These are phyloP conservation scores for Parapristionchus giblindavisi DNA, from an alignment of 2,888 invertebrate genomes.

Conservation along the genomic window DNA sequence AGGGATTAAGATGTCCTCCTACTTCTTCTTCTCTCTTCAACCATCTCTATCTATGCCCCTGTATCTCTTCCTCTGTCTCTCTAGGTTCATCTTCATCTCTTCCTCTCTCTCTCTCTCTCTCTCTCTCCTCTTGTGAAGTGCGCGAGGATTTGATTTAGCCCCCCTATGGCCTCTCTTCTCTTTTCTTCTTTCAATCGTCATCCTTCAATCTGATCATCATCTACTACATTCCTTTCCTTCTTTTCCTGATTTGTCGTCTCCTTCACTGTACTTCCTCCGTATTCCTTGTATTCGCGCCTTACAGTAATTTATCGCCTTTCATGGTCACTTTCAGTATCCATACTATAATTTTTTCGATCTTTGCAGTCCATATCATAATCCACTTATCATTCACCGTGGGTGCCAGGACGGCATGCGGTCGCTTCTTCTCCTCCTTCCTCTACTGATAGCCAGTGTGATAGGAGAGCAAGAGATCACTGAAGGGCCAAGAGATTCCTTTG, in stretches of 20 bases:
- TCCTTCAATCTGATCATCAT: background rate
- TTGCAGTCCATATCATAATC: background rate
- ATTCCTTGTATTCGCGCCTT: no score
- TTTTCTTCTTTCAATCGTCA: background rate
- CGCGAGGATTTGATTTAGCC: slow-evolving; percentile 38
- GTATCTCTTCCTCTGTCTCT: background rate
- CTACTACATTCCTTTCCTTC: background rate
- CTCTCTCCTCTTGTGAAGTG: slow-evolving; percentile 25
- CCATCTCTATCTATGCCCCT: background rate
- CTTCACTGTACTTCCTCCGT: no score
- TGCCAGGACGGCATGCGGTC: background rate
- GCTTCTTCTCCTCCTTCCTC: slow-evolving; percentile 11
- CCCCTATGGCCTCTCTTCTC: slow-evolving; percentile 23
- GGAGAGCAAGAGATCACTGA: slow-evolving; percentile 32
- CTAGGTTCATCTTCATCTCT: background rate
- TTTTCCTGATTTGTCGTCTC: background rate
- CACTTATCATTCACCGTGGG: background rate
- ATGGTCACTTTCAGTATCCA: background rate
- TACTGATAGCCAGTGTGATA: background rate
- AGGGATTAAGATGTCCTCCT: no score
- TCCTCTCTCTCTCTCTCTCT: slow-evolving; percentile 12
- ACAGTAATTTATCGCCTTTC: background rate
- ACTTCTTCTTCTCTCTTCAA: background rate
- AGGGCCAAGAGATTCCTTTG: slow-evolving; percentile 32
- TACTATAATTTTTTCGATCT: background rate